Evolutionary conservation across 1,140 invertebrate species (phyloP), one percentile per base, ranked within the genome.

Genomic region (Sipha flava): DNA sequence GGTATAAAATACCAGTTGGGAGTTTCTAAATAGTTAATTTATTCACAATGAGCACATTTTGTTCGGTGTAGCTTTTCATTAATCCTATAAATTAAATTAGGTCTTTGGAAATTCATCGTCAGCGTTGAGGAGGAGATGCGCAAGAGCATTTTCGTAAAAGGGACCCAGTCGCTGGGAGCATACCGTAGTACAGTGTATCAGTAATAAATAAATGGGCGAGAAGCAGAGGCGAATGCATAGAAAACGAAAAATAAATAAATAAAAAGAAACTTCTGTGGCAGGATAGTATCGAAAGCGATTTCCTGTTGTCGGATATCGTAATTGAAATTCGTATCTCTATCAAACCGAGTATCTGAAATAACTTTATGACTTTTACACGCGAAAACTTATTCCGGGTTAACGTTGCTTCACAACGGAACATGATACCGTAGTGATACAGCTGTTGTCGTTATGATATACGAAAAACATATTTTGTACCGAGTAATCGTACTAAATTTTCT

Each of bases 1-100:
- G 16, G 14, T 40, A 66, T 66, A 66, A 66, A 66, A 70, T 70
- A n/a, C 43, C 66, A 47, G 16, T 70, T 31, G 43, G 21, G 47
- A 70, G 40, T 47, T 45, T 70, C n/a, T 70, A 45, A 47, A 47
- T 45, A 47, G 31, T 47, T 70, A 29, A 70, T 70, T 70, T 70
- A 70, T 47, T 47, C 21, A 18, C 16, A 18, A 23, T 29, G 21
- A 16, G 7, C 21, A 23, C 64, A 23, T 43, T 66, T 70, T 29
- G 43, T 70, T 70, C 47, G 10, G 37, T 40, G 10, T 47, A 16
- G 43, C 6, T 18, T 70, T 47, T 70, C 23, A n/a, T 70, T 47
- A 18, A 29, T 14, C 18, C 40, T 14, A n/a, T 45, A 70, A 70
- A 70, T 47, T 70, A 12, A 47, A 70, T 70, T 70, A 70, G 66